Evolutionary conservation across 30 jellyfish, hydroid and myxozoan species (phyloP), one percentile per base, ranked within the genome.

Genomic region (Morbakka virulenta): DNA sequence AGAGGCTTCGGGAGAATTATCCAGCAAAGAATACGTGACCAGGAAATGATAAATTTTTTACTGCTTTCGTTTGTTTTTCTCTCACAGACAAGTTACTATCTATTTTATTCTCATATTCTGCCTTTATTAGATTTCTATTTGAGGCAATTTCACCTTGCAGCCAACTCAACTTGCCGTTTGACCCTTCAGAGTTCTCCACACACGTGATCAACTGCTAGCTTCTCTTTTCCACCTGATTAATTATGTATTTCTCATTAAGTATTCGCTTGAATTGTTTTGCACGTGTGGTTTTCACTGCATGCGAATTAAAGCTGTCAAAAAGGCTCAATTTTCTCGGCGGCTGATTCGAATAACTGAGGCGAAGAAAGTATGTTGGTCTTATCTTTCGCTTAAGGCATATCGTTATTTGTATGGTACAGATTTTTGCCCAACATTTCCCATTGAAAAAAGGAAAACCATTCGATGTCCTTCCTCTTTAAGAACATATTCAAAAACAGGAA

Each of bases 321-420:
- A 41, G 57, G 57, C 57, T 41, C 57, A 41, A 41, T 41, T 41
- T 41, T 41, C 57, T 41, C 57, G 57, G 57, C 57, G 57, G 57
- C 57, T 41, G 57, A 41, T 41, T 41, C 57, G 57, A 41, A 41
- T 41, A 41, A 41, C 57, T 41, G 57, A 41, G 57, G 57, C 17
- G 57, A 41, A 17, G 57, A 41, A 41, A 9, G 17, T 41, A 41
- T 41, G 57, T 6, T 41, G 57, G 17, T 41, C 9, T 41, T 41
- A 41, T 17, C 9, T 41, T 41, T 41, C 9, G 17, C 57, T 17
- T 41, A 17, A 9, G 17, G 57, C 9, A 41, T 6, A 6, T 9
- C 57, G 17, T 9, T 17, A 41, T 6, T 17, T 41, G 13, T 41
- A 6, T 17, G 57, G 9, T 41, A 9, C 57, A 6, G 13, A 17